Conservation (phyloP, 2,797 vertebrate genomes). For the Hoplostethus atlanticus region DNA sequence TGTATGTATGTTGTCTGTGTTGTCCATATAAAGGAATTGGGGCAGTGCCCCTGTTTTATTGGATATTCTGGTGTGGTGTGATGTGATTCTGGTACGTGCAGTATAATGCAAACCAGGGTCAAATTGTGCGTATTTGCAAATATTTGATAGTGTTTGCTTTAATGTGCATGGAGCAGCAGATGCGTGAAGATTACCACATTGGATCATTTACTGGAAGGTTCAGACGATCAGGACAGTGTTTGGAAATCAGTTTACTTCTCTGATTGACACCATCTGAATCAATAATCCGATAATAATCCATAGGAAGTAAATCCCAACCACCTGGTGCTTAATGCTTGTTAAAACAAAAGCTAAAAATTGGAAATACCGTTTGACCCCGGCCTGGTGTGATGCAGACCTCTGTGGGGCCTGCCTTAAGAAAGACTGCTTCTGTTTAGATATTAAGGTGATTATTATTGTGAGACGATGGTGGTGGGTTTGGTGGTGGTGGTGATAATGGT, state of each 20-base stretch:
- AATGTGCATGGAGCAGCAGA: conserved; percentile 40
- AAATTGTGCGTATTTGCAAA: conserved; percentile 37
- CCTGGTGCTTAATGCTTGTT: conserved; percentile 34
- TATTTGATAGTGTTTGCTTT: conserved; percentile 40
- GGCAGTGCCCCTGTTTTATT: conserved; percentile 61
- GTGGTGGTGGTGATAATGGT: conserved; percentile 53
- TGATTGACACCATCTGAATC: conserved; percentile 11
- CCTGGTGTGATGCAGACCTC: conserved; percentile 53
- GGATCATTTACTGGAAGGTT: conserved; percentile 7
- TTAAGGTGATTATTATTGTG: conserved; percentile 49
- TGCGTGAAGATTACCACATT: conserved; percentile 12
- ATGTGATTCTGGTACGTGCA: conserved; percentile 57
- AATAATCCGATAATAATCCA: not conserved
- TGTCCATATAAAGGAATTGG: conserved; percentile 56
- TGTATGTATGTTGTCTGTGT: conserved; percentile 59
- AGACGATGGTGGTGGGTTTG: conserved; percentile 53
- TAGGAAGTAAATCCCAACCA: conserved; percentile 5
- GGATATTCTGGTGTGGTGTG: conserved; percentile 42
- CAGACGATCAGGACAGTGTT: conserved; percentile 36
- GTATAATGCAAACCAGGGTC: conserved; percentile 54
- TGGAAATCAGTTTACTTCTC: conserved; percentile 5
- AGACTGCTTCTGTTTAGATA: conserved; percentile 39
- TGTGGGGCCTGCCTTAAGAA: conserved; percentile 34
- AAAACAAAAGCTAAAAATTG: conserved; percentile 2
- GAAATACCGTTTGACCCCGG: conserved; percentile 45